Evolutionary conservation across 2,797 vertebrate species (phyloP).

Genomic region (Sebastes taczanowskii): DNA sequence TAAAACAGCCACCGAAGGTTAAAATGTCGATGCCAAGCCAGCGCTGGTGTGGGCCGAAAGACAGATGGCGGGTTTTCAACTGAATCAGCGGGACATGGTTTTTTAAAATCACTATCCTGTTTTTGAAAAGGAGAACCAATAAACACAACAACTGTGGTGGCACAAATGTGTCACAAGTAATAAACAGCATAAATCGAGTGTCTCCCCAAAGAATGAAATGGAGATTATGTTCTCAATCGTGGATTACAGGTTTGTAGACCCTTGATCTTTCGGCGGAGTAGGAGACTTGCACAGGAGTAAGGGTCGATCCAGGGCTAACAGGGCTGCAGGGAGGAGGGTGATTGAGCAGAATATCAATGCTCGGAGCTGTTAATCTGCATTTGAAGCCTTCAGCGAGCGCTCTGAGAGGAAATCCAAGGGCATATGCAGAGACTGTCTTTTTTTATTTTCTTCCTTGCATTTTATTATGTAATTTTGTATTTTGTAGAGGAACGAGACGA

Average conservation of each 20-base stretch:
- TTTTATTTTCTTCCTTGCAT: not conserved
- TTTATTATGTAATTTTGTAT: slow-evolving; percentile 5
- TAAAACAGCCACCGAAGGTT: slow-evolving; percentile 52
- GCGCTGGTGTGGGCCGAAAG: not conserved
- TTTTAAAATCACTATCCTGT: slow-evolving; percentile 24
- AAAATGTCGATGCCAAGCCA: slow-evolving; percentile 22
- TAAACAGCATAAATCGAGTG: slow-evolving; percentile 24
- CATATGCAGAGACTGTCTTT: slow-evolving; percentile 1
- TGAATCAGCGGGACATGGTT: slow-evolving; percentile 27
- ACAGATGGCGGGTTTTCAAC: not conserved
- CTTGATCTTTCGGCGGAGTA: slow-evolving; percentile 52
- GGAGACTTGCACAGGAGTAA: slow-evolving; percentile 32
- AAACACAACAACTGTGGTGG: not conserved
- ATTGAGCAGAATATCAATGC: slow-evolving; percentile 71
- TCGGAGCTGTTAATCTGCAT: slow-evolving; percentile 55
- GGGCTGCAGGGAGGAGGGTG: slow-evolving; percentile 47
- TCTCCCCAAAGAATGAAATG: slow-evolving; percentile 36
- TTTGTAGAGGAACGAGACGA: not conserved
- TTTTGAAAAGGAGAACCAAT: slow-evolving; percentile 22
- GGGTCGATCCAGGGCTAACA: slow-evolving; percentile 51
- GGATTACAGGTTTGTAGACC: slow-evolving; percentile 66
- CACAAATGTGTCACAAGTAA: slow-evolving; percentile 19
- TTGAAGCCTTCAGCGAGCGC: slow-evolving; percentile 20
- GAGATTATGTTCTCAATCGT: slow-evolving; percentile 55
- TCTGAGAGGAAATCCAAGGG: slow-evolving; percentile 38